A percentile compares a stretch with the other conserved stretches of the same genome.
These are phyloP conservation scores for Unio delphinus DNA, from an alignment of 2,888 invertebrate species.

Conservation along the genomic window DNA sequence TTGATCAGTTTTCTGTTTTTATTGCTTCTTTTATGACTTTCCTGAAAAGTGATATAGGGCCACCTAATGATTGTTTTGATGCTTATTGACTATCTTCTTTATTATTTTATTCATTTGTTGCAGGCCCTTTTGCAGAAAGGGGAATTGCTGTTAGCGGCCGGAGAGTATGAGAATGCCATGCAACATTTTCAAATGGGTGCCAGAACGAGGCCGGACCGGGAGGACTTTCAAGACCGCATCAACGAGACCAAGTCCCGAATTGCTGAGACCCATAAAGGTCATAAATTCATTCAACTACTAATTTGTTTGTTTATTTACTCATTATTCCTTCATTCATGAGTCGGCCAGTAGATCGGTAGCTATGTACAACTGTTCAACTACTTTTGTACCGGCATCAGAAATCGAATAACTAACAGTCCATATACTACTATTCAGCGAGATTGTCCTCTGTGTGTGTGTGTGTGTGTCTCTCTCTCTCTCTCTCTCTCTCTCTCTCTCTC, in stretches of 20 bases:
- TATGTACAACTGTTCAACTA: no score
- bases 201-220: slow-evolving; percentile 85
- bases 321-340: no score
- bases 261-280: slow-evolving; percentile 24
- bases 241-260: slow-evolving; percentile 79
- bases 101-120: slow-evolving; percentile 10
- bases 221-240: slow-evolving; percentile 81
- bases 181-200: slow-evolving; percentile 92
- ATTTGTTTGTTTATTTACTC: no score
- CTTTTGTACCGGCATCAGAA: no score
- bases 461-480: no score
- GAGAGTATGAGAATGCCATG: slow-evolving; percentile 92
- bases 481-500: no score
- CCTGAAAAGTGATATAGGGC: background rate
- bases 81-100: no score
- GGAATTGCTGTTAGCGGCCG: slow-evolving; percentile 90
- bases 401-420: no score
- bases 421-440: no score
- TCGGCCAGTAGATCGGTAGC: no score
- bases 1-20: background rate
- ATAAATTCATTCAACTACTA: background rate
- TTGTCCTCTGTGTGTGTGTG: no score
- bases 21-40: background rate
- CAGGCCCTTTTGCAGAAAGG: slow-evolving; percentile 89
- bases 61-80: no score